Base-by-base conservation (phyloP, 2,888 invertebrate genomes). In the Spilarctia lutea region DNA sequence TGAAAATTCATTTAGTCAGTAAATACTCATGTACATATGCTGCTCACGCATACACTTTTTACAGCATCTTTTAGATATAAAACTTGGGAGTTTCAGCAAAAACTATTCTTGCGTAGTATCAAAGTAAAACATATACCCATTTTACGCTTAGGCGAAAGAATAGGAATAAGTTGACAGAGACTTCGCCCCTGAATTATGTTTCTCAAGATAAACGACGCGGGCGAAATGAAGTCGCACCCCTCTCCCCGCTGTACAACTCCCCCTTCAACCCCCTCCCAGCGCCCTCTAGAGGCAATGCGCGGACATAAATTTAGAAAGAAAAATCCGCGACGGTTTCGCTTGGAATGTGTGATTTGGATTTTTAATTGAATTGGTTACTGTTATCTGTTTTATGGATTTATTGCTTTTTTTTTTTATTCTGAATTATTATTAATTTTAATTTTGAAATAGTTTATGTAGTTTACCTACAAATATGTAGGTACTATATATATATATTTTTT, bases 141-240 rank as follows among this genome's bases (percentile, higher is more conserved):
- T 95, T 95, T 93, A 94, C 94, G 95, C 92, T 94, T 93, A 94
- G 92, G 91, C 92, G 93, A 96, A 95, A 95, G 96, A 96, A 96
- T 96, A 94, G 94, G 96, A 95, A 96, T 96, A 96, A 96, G 96
- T 96, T 96, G 96, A 96, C 96, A 96, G 95, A 94, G 96, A 93
- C 96, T 95, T 95, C 92, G 93, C 92, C 91, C 93, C 93, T 96
- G 97, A 97, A 95, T 97, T 97, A 97, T 97, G 96, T 96, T 96
- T 94, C 96, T 96, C 95, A 97, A 97, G 97, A 97, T 97, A 97
- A 97, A 97, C 97, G 97, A 96, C 96, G 96, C 96, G 96, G 96
- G 96, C 97, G 96, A 97, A 97, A 97, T 97, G 97, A 97, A 97
- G 97, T 97, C 97, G 96, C 96, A 91, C 94, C 95, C 92, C 90